A percentile compares a stretch with the other conserved stretches of the same genome.
Conservation (phyloP, 2,888 invertebrate genomes). For the Chrysolina americana region DNA sequence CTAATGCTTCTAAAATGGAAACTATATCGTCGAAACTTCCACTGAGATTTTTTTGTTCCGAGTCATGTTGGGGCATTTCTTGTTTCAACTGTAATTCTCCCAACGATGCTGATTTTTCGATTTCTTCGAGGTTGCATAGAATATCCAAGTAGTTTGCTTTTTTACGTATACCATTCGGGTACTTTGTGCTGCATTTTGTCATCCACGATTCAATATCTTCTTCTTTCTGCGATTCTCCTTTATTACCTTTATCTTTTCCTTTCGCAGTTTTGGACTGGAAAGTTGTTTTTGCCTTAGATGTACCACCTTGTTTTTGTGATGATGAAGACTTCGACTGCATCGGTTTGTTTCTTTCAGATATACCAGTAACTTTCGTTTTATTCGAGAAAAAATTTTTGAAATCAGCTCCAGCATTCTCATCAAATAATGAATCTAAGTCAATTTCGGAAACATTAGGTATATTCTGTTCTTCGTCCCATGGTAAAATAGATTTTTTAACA, state of each 20-base stretch:
- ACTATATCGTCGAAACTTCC: constrained; percentile 69
- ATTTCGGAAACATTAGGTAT: constrained; percentile 58
- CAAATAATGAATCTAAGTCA: constrained; percentile 58
- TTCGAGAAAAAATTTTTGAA: constrained; percentile 28
- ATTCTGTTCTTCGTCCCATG: constrained; percentile 49
- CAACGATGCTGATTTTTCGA: constrained; percentile 50
- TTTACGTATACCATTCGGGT: constrained; percentile 34
- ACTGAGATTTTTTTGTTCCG: constrained; percentile 48
- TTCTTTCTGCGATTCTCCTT: constrained; percentile 35
- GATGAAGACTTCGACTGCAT: constrained; percentile 46
- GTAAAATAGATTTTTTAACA: constrained; percentile 48
- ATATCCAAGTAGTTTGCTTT: constrained; percentile 61
- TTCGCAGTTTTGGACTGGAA: not conserved
- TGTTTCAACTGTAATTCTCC: constrained; percentile 35
- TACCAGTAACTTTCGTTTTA: not conserved
- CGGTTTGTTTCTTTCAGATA: not conserved
- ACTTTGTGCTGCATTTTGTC: constrained; percentile 45
- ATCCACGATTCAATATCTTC: constrained; percentile 64
- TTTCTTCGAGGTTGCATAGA: constrained; percentile 58
- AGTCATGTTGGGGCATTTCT: constrained; percentile 55
- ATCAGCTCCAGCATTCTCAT: constrained; percentile 47
- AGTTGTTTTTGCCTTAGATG: constrained; percentile 9
- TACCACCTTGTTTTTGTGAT: constrained; percentile 32
- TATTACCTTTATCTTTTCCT: constrained; percentile 38
- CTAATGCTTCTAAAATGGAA: constrained; percentile 69